Conservation (phyloP, 2,888 invertebrate genomes). For the Clostera curtula region DNA sequence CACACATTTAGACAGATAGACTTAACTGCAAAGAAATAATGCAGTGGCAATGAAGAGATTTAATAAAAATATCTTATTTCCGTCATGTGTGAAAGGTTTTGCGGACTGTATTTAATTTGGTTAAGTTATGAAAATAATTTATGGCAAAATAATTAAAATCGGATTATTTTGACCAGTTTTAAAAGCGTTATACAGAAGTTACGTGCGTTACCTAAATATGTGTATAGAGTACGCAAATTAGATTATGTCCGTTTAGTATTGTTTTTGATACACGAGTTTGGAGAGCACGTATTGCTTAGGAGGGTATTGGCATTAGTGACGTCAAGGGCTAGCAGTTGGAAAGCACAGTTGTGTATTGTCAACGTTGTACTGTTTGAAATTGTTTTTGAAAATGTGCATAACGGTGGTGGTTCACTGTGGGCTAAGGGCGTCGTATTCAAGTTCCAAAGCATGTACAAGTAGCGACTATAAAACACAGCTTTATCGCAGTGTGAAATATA, state of each 20-base stretch:
- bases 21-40: too few species aligned
- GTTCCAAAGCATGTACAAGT: constrained; percentile 25
- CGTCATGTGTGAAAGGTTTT: constrained; percentile 24
- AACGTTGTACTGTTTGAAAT: constrained; percentile 9
- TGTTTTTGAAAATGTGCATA: constrained; percentile 10
- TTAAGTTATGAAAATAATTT: too few species aligned
- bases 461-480: constrained; percentile 24
- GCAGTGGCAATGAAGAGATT: too few species aligned
- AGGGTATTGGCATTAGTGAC: constrained; percentile 41
- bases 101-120: constrained; percentile 38
- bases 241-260: constrained; percentile 34
- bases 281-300: constrained; percentile 49
- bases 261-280: constrained; percentile 32
- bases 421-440: constrained; percentile 13
- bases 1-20: too few species aligned
- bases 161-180: too few species aligned
- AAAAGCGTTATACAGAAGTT: too few species aligned
- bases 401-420: constrained; percentile 13
- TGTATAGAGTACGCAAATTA: constrained; percentile 10
- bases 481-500: constrained; percentile 31
- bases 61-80: too few species aligned
- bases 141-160: background rate
- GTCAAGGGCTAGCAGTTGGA: constrained; percentile 27
- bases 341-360: constrained; percentile 26
- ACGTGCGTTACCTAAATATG: background rate